Evolutionary conservation across 2,888 invertebrate species (phyloP), one percentile per base, ranked within the genome.

Genomic region (Leptopterna dolabrata): DNA sequence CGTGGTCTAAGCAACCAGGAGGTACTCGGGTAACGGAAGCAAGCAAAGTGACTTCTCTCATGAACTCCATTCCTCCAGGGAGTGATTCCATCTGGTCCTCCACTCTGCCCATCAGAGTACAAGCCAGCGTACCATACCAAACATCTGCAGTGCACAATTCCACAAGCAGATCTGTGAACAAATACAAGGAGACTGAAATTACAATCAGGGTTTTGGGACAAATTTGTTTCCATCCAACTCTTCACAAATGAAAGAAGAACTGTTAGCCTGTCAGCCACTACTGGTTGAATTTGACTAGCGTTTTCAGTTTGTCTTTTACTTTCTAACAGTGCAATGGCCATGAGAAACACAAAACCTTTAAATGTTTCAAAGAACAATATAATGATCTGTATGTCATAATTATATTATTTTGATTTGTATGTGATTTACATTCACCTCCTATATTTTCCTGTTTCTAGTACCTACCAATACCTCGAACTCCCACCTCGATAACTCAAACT

Each of bases 41-140:
- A 11, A 85, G 43, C 19, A 85, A 47, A 0, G 16, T 43, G 13
- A 85, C 85, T 47, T 85, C 73, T 29, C 85, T 41, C 30, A 73
- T 29, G 27, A 85, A 47, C 1, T 47, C 47, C 19, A 45, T 85
- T 9, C 45, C 85, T 3, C 9, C 41, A 2, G 85, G 85, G 47
- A 85, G 51, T 36, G 16, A 3, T 27, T n/a, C 43, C 4, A 71
- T 9, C 76, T 36, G 45, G 13, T 41, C 11, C 6, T 85, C 73
- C 27, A 85, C 76, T 47, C 45, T 71, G 4, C 27, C 41, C 43
- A 85, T 76, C 0, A 85, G 47, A 19, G 19, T 24, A 45, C 76
- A 76, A 27, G 86, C 86, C 14, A 86, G 63, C 14, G 13, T 29
- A 27, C 55, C 86, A 43, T 86, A 78, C 86, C 86, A 86, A 0